Base-by-base conservation (phyloP, 2,113 vertebrate genomes). In the Apteryx owenii region DNA sequence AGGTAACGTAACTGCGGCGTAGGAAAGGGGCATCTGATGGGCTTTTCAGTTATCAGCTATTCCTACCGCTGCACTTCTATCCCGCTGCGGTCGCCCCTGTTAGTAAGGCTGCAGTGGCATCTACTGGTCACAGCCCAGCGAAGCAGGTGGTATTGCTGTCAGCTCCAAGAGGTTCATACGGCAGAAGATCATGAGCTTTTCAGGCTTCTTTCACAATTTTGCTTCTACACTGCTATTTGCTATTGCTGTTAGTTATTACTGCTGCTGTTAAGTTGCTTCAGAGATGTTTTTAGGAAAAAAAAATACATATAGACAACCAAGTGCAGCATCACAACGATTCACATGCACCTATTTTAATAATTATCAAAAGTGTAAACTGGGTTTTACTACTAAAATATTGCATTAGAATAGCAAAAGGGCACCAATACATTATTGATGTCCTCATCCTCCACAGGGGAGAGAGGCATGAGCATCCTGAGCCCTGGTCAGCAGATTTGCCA, bases 71-170 rank as follows among this genome's bases (percentile, higher is more conserved):
- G 5, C 9, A 5, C 53, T 78, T 25, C 18, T 29, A 46, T 72
- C 33, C 5, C 21, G 48, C 23, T 22, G 20, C 81, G 26, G 23
- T 10, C 16, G 36, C 20, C 61, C 38, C 88, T 10, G 54, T 46
- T 93, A 66, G 20, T n/a, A 31, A 73, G 66, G 51, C 88, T 92
- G 90, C 95, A 96, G 94, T 87, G 93, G 84, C 94, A 97, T 72
- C 98, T 98, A 64, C 97, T 95, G 98, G 97, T 2, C 13, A 33
- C 6, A n/a, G 3, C 40, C 17, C 65, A 65, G 81, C 5, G 77
- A 94, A n/a, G 65, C 94, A 31, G 22, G 29, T 80, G 38, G 22
- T 15, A 13, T 8, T 29, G 61, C 2, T 4, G 6, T 10, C 68
- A 3, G 31, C 56, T 19, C 16, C 48, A 1, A 3, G 28, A 8